phyloP scores from a whole-genome alignment of 2,888 invertebrate species.

The Athetis lepigone region DNA sequence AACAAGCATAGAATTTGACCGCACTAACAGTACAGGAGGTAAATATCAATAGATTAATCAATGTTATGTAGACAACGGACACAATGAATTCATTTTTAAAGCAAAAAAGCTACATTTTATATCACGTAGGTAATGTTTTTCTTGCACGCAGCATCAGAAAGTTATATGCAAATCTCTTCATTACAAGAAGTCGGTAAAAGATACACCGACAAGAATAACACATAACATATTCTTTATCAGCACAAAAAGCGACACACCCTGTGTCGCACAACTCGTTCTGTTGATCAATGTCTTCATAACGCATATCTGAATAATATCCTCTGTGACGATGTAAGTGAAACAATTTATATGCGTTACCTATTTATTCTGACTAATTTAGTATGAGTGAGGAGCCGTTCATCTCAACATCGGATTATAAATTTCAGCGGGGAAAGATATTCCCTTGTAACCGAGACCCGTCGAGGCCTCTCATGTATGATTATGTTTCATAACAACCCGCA shows the following conservation, averaged over 20 bases:
- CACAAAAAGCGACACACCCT: constrained; percentile 37
- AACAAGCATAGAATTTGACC: too few species aligned
- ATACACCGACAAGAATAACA: constrained; percentile 29
- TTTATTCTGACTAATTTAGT: constrained; percentile 77
- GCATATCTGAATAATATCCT: constrained; percentile 69
- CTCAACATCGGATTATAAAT: constrained; percentile 68
- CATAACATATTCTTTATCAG: constrained; percentile 44
- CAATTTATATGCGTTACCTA: constrained; percentile 69
- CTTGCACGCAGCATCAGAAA: constrained; percentile 17
- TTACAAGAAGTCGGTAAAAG: constrained; percentile 49
- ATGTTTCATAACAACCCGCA: constrained; percentile 71
- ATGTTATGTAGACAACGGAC: neutral
- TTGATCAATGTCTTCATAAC: constrained; percentile 80
- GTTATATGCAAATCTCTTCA: constrained; percentile 43
- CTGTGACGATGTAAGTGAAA: constrained; percentile 67
- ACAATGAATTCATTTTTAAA: neutral
- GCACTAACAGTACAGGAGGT: neutral
- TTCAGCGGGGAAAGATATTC: constrained; percentile 68
- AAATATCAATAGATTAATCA: neutral
- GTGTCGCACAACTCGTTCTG: constrained; percentile 68
- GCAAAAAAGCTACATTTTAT: neutral
- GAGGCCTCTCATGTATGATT: constrained; percentile 71
- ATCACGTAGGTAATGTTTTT: neutral
- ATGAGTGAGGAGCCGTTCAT: constrained; percentile 74
- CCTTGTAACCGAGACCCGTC: constrained; percentile 72